These are phyloP conservation scores for Ranitomeya variabilis DNA, from an alignment of 2,113 vertebrate species.

Conservation along the genomic window DNA sequence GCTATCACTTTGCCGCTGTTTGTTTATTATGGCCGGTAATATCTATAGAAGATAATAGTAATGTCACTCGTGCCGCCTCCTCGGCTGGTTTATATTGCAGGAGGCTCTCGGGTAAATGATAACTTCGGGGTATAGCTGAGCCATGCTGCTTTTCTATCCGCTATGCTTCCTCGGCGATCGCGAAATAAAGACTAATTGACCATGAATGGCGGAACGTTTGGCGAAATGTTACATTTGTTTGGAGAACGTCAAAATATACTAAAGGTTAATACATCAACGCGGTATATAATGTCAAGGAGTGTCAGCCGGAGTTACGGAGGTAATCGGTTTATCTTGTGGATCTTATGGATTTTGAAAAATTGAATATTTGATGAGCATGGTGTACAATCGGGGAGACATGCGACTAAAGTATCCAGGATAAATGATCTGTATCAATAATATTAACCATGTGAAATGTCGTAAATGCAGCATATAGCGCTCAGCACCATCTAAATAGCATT, in stretches of 20 bases:
- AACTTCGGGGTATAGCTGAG: slow-evolving; percentile 18
- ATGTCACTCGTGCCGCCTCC: background rate
- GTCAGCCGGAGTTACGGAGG: background rate
- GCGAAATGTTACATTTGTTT: slow-evolving; percentile 44
- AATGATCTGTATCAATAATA: background rate
- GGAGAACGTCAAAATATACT: slow-evolving; percentile 17
- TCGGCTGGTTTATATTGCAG: slow-evolving; percentile 23
- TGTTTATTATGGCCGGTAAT: slow-evolving; percentile 19
- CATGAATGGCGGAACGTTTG: background rate
- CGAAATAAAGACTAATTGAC: slow-evolving; percentile 41
- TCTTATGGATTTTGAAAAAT: background rate
- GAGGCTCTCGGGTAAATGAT: slow-evolving; percentile 29
- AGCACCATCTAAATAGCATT: no score
- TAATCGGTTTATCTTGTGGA: background rate
- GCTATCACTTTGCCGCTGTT: background rate
- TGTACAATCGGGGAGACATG: background rate
- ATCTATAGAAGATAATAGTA: slow-evolving; percentile 16
- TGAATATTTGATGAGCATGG: background rate
- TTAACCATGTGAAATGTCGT: background rate
- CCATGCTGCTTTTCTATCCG: background rate
- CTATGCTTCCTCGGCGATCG: background rate
- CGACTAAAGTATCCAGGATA: background rate
- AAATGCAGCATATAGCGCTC: no score
- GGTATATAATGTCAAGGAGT: background rate
- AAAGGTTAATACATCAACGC: background rate